Evolutionary conservation across 2,888 invertebrate species (phyloP).

Genomic region (Microctonus brassicae): DNA sequence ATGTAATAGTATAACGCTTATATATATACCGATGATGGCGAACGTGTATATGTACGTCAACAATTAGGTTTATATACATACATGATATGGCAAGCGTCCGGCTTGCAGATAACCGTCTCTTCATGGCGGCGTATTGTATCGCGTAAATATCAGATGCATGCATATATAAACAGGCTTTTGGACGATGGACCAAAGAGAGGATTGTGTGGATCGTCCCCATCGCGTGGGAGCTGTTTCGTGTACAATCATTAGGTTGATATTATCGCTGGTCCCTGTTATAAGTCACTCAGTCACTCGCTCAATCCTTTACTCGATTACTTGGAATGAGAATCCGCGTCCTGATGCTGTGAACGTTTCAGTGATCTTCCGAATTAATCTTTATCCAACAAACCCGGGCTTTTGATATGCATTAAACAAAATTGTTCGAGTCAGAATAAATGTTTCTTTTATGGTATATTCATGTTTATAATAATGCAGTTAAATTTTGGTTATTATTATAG

Average conservation of each 20-base stretch:
- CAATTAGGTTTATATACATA: constrained; percentile 66
- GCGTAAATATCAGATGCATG: not conserved
- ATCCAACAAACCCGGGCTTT: not conserved
- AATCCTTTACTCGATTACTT: constrained; percentile 57
- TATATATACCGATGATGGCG: not conserved
- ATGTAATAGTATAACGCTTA: not conserved
- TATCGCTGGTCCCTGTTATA: constrained; percentile 59
- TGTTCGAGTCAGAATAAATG: no score
- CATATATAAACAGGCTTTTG: constrained; percentile 43
- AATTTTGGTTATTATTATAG: not conserved
- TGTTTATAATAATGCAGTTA: no score
- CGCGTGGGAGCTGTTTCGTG: constrained; percentile 66
- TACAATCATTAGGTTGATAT: constrained; percentile 67
- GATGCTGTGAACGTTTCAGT: not conserved
- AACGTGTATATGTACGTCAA: constrained; percentile 58
- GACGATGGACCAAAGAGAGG: constrained; percentile 35
- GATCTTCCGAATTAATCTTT: not conserved
- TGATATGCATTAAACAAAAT: no score
- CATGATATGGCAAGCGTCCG: constrained; percentile 54
- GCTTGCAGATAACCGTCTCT: constrained; percentile 57
- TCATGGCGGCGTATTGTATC: constrained; percentile 25
- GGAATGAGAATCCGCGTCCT: constrained; percentile 43
- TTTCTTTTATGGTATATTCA: no score
- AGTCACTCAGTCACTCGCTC: constrained; percentile 62
- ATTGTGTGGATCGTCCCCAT: constrained; percentile 35